These are phyloP conservation scores for Geophilus truncorum DNA, from an alignment of 2,888 invertebrate species.

Conservation along the genomic window DNA sequence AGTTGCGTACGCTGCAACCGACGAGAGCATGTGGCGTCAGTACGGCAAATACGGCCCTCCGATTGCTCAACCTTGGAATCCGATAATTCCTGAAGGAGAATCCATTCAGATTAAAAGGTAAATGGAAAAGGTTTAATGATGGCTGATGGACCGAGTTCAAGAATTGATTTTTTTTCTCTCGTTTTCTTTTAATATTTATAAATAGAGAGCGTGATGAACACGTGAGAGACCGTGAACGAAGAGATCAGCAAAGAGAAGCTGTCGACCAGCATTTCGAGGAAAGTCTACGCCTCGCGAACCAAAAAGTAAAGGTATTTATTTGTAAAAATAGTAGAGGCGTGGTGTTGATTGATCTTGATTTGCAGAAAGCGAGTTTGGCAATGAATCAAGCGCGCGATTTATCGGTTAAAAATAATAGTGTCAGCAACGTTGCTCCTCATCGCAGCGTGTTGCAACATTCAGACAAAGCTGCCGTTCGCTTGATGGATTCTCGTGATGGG, in stretches of 20 bases:
- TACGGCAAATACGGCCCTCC: background rate
- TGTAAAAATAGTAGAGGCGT: background rate
- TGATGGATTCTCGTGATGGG: background rate
- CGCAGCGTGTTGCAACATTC: background rate
- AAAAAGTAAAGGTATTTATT: conserved; percentile 57
- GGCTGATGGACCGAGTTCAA: background rate
- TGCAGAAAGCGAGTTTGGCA: background rate
- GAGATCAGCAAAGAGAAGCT: conserved; percentile 51
- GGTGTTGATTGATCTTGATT: background rate
- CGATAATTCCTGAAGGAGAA: background rate
- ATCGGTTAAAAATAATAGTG: background rate
- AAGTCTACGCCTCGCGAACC: conserved; percentile 68
- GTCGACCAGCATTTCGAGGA: conserved; percentile 87
- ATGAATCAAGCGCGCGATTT: background rate
- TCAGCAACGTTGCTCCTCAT: background rate
- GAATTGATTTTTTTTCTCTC: background rate
- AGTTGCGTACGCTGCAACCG: background rate
- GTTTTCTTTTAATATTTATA: background rate
- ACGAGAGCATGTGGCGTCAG: background rate
- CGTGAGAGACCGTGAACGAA: conserved; percentile 51
- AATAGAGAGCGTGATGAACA: background rate
- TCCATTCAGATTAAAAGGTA: background rate
- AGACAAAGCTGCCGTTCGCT: background rate
- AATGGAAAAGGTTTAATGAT: too few species aligned
- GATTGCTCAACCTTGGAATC: background rate